phyloP scores from a whole-genome alignment of 2,113 vertebrate genomes.

The Malurus cyaneus region DNA sequence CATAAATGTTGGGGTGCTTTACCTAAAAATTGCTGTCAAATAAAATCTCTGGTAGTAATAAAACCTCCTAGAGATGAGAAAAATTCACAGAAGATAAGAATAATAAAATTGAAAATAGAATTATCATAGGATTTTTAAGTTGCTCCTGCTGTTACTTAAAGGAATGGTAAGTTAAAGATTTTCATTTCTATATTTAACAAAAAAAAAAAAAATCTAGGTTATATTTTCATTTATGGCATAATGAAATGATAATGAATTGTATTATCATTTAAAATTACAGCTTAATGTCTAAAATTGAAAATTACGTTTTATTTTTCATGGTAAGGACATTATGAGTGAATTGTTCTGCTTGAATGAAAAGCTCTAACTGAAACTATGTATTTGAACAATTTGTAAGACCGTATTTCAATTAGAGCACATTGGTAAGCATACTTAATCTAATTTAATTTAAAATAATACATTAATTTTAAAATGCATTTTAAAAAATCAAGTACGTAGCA shows the following conservation, averaged over 20 bases:
- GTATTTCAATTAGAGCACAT: not conserved
- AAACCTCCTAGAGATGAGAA: not conserved
- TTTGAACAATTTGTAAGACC: not conserved
- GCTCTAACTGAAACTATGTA: not conserved
- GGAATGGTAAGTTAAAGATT: not conserved
- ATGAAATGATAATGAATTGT: no score
- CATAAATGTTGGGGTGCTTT: not conserved
- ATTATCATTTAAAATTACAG: not conserved
- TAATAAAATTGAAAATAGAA: not conserved
- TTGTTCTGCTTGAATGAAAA: not conserved
- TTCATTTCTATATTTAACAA: rapidly evolving
- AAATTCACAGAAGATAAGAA: not conserved
- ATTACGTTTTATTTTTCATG: not conserved
- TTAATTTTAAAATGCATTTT: not conserved
- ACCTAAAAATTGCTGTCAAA: not conserved
- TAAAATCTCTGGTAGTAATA: not conserved
- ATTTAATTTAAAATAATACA: no score
- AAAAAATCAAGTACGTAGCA: not conserved
- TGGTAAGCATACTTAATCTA: not conserved
- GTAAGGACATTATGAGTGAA: not conserved
- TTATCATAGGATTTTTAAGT: not conserved
- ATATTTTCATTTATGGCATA: not conserved
- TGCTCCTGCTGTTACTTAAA: not conserved
- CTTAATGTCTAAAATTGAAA: not conserved
- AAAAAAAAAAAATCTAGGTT: not conserved